Base-by-base conservation (phyloP, 2,888 invertebrate species). In the Seladonia tumulorum region DNA sequence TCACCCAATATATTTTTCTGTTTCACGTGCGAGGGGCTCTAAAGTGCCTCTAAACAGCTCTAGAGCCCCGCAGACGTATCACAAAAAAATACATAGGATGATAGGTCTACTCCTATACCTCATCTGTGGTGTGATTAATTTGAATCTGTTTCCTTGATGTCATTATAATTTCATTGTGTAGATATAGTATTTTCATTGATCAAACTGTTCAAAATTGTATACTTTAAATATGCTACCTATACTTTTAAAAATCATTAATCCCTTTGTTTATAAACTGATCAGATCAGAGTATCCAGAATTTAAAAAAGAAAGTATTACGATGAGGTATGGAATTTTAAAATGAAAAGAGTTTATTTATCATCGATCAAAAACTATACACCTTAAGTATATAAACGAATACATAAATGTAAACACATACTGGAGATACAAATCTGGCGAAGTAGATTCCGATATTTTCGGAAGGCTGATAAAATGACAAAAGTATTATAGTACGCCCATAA, bases 281-380 rank as follows among this genome's bases (percentile, higher is more conserved):
- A 4, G 68, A 22, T 68, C 39, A 39, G 39, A 39, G 29, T 68
- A 22, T 22, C 10, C 39, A 5, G 22, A 68, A 68, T 39, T 68
- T 1, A 22, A 18, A 68, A 57, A n/a, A 12, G 49, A 66, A 35
- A 22, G 22, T 39, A 39, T 22, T 5, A 35, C 35, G 35, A 10
- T 68, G 45, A 22, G 35, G 1, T 16, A 35, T 39, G 49, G 35
- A 76, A 79, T 70, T 73, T 87, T 91, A 87, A 90, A 90, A 90
- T 90, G 82, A 91, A 87, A 82, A 88, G 76, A 80, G 25, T 91
- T 90, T 89, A 89, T 89, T 90, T 85, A 91, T 87, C 83, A 82
- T 90, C 63, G 85, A 78, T 91, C 87, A 86, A 86, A 91, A 91
- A 90, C 90, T 90, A 90, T 90, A 90, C 91, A 91, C 82, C 83